Percentiles rank a stretch among this genome's conserved stretches.
Evolutionary conservation across 2,113 vertebrate species (phyloP).

Genomic region (Pteronura brasiliensis): DNA sequence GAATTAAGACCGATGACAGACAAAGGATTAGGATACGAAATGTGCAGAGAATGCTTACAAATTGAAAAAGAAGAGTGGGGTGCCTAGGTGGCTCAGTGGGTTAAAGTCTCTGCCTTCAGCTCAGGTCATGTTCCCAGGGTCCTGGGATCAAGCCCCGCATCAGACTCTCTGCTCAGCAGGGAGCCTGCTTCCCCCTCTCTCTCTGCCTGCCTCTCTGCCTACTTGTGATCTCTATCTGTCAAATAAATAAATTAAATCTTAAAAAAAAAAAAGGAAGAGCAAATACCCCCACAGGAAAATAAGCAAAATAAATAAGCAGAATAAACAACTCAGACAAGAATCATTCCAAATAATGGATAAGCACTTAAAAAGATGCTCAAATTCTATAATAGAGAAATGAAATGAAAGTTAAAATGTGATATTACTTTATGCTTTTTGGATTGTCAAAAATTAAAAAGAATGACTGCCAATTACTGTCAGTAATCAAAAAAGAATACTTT

Average conservation of each 20-base stretch:
- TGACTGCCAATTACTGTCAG: not conserved
- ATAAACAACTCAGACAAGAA: conserved; percentile 9
- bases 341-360: not conserved
- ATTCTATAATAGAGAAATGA: not conserved
- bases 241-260: no score
- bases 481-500: conserved; percentile 17
- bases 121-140: no score
- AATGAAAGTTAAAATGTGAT: not conserved
- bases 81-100: no score
- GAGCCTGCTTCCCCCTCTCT: no score
- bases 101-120: no score
- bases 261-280: not conserved
- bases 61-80: not conserved
- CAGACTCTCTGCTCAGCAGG: no score
- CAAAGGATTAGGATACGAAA: not conserved
- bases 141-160: no score
- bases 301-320: not conserved
- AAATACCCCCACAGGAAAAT: not conserved
- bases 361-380: conserved; percentile 21
- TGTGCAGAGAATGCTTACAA: conserved; percentile 15
- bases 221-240: no score
- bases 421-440: not conserved
- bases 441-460: conserved; percentile 10
- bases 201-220: no score
- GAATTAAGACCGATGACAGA: not conserved